Evolutionary conservation across 2,113 vertebrate species (phyloP), one percentile per base, ranked within the genome.

Genomic region (Hydropotes inermis): DNA sequence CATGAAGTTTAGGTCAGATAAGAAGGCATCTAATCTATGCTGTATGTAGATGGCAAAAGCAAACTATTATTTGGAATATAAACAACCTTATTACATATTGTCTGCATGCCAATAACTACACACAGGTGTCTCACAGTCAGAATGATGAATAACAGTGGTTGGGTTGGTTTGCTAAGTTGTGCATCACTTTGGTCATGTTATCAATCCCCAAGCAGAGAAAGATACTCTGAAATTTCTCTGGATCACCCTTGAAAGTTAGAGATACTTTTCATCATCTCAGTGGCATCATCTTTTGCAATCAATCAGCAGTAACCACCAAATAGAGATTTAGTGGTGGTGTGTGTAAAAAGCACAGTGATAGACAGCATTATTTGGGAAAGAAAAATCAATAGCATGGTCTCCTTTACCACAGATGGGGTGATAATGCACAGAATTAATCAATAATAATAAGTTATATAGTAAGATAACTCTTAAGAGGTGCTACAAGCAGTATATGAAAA

Each of bases 1-100:
- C 95, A 83, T 87, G 74, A 94, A 96, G 87, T 76, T 97, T 97
- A 94, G 87, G 74, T 91, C 95, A 94, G 92, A 97, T 98, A 98
- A 97, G 96, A 97, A 87, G 89, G 88, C 30, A 58, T 76, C 70
- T 58, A 96, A 36, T 97, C 52, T 91, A 45, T 93, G 88, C 83
- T 25, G 13, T 91, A 89, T 79, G 50, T 96, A 94, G 95, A 96
- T 94, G 95, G 70, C 55, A 89, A 95, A 97, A 94, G 57, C 52
- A 95, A 97, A 94, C 95, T 79, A 95, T 97, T 97, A 89, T 87
- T 91, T 91, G 55, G 95, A 93, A 97, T 95, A 97, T 64, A 96
- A 97, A 95, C 61, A 91, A 76, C 87, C 78, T 83, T 97, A 94
- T 94, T 98, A 84, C 57, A 16, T 78, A 85, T 64, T 87, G 88